Evolutionary conservation across 2,113 vertebrate species (phyloP).

Genomic region (Calonectris borealis): DNA sequence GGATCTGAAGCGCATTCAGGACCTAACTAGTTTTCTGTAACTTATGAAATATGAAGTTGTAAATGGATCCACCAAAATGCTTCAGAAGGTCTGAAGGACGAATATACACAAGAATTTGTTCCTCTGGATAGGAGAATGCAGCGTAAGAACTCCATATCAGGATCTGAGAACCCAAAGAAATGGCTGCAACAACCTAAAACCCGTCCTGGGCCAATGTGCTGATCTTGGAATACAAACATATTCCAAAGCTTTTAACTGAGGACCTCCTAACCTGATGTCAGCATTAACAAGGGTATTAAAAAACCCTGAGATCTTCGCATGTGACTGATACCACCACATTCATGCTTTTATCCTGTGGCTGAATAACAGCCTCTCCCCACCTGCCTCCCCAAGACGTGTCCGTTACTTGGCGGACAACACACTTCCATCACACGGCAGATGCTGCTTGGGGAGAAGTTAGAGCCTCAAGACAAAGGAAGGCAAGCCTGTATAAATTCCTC

Average conservation of each 20-base stretch:
- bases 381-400: background rate
- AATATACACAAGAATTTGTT: background rate
- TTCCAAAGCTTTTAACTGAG: background rate
- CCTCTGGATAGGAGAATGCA: background rate
- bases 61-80: background rate
- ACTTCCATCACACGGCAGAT: background rate
- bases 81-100: background rate
- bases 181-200: background rate
- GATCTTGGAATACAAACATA: background rate
- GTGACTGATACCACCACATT: background rate
- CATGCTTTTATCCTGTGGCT: background rate
- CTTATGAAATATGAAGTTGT: background rate
- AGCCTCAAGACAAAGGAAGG: background rate
- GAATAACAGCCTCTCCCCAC: background rate
- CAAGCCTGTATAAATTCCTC: background rate
- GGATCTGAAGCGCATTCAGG: background rate
- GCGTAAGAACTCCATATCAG: background rate
- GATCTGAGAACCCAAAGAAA: background rate
- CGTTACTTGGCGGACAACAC: rapidly evolving
- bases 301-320: background rate
- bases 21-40: background rate
- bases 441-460: background rate
- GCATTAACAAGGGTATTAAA: background rate
- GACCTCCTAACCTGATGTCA: background rate
- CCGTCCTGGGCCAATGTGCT: background rate